Percentiles rank a stretch among this genome's conserved stretches.
phyloP scores from a whole-genome alignment of 2,888 invertebrate genomes.

The Thalpophila matura region DNA sequence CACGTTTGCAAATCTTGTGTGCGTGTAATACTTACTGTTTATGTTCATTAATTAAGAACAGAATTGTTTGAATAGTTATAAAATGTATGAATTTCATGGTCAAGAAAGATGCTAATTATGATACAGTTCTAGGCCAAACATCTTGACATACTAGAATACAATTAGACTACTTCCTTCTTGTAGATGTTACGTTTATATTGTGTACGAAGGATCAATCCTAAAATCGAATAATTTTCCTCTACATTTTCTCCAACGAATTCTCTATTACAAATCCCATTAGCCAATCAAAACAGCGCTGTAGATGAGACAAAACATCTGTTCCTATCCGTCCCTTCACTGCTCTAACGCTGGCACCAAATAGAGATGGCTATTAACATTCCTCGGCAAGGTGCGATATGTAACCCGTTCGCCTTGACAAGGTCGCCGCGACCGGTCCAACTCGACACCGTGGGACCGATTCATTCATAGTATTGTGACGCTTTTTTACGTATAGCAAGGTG shows the following conservation, averaged over 20 bases:
- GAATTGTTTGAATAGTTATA: constrained; percentile 29
- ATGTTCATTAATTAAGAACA: constrained; percentile 10
- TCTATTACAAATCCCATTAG: constrained; percentile 17
- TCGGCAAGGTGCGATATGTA: constrained; percentile 55
- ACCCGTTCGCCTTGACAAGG: constrained; percentile 80
- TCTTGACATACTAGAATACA: background rate
- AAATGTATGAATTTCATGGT: constrained; percentile 21
- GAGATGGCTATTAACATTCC: constrained; percentile 56
- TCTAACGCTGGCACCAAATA: constrained; percentile 35
- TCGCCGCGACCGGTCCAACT: constrained; percentile 65
- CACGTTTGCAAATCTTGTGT: constrained; percentile 31
- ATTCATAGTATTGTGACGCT: constrained; percentile 54
- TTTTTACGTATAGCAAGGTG: constrained; percentile 24
- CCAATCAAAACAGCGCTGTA: constrained; percentile 6
- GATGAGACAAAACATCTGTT: constrained; percentile 36
- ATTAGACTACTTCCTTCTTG: too few species aligned
- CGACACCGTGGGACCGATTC: constrained; percentile 61
- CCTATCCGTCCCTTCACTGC: constrained; percentile 22
- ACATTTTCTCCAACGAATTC: constrained; percentile 1
- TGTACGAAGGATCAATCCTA: background rate
- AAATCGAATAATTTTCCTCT: background rate
- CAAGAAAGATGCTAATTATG: background rate
- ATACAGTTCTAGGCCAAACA: constrained; percentile 17
- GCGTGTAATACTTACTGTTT: constrained; percentile 10
- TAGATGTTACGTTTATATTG: too few species aligned